Evolutionary conservation across 2,888 invertebrate species (phyloP), one percentile per base, ranked within the genome.

Genomic region (Stomorhina lunata): DNA sequence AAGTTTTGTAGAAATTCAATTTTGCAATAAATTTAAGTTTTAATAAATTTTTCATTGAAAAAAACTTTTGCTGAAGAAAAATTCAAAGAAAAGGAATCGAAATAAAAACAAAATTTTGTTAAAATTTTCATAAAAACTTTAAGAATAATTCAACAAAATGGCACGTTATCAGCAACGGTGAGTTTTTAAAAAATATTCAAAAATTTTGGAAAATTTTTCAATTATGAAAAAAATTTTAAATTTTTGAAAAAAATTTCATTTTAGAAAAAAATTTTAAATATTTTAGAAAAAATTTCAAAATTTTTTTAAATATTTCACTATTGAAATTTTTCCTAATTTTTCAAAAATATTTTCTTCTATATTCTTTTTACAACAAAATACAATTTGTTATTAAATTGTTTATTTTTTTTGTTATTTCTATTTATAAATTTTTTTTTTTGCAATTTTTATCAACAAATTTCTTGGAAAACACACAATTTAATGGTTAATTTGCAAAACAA

Each of bases 111-210:
- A 59, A 59, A 43, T 48, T 40, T 43, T 73, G 32, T 61, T 48
- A 34, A 34, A 65, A 55, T 22, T 40, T 17, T 12, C 32, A 4
- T 27, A 32, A 50, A 72, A 32, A 34, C 12, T 7, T 45, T 9
- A 48, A 50, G 1, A 6, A 50, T 25, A 48, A 72, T 12, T 10
- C 48, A 20, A 40, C 50, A 81, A 66, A 45, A 84, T 84, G 84
- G 57, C 77, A 25, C 75, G 81, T 59, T 79, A 76, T 79, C 78
- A 84, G 61, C 80, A 80, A 65, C 84, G 84, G 84, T 84, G 82
- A 84, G 84, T 84, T 48, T 40, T 34, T 25, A 29, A 20, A 5
- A 4, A 32, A 7, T 2, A 57, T 66, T 2, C 17, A 22, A 12
- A 2, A 50, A 25, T 48, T 66, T 48, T 25, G 2, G 12, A 20